Conservation (phyloP, 1,140 invertebrate species). For the Drosophila sp. region DNA sequence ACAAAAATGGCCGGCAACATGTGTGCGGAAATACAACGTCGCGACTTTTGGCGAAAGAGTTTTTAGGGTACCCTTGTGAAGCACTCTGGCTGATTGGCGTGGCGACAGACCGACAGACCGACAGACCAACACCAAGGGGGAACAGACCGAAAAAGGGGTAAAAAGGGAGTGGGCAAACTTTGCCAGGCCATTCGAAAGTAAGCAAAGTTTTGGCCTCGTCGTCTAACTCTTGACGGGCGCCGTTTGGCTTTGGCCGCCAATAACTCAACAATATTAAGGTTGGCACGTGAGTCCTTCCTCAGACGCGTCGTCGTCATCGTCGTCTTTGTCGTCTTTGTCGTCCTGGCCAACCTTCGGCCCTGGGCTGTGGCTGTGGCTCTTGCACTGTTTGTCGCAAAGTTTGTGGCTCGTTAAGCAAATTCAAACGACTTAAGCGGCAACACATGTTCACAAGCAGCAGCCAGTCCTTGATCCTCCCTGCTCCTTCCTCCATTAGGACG, state of each 20-base stretch:
- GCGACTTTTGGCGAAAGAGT: slow-evolving; percentile 78
- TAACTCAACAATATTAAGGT: slow-evolving; percentile 82
- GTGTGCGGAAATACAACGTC: slow-evolving; percentile 78
- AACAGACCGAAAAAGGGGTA: slow-evolving; percentile 5
- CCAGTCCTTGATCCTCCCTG: slow-evolving; percentile 11
- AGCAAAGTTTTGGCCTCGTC: slow-evolving; percentile 66
- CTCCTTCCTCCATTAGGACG: slow-evolving; percentile 29
- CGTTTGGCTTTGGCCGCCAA: slow-evolving; percentile 78
- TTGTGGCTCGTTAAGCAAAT: slow-evolving; percentile 83
- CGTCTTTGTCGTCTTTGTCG: too few relatives aligned
- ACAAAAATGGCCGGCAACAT: slow-evolving; percentile 79
- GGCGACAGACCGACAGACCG: slow-evolving; percentile 20
- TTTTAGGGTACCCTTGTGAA: slow-evolving; percentile 59
- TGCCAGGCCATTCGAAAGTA: slow-evolving; percentile 44
- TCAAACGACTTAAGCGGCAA: slow-evolving; percentile 82
- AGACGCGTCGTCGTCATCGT: neutral
- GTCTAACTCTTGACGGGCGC: slow-evolving; percentile 76
- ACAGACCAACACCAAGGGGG: slow-evolving; percentile 15
- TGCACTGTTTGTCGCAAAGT: slow-evolving; percentile 73
- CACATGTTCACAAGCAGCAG: slow-evolving; percentile 73
- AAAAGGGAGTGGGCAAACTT: slow-evolving; percentile 26
- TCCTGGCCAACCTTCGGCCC: slow-evolving; percentile 6
- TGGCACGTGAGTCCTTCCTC: slow-evolving; percentile 69
- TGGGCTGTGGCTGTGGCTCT: slow-evolving; percentile 27
- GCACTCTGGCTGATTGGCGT: slow-evolving; percentile 73